phyloP scores from a whole-genome alignment of 2,797 vertebrate genomes.

The Heterohyrax brucei region DNA sequence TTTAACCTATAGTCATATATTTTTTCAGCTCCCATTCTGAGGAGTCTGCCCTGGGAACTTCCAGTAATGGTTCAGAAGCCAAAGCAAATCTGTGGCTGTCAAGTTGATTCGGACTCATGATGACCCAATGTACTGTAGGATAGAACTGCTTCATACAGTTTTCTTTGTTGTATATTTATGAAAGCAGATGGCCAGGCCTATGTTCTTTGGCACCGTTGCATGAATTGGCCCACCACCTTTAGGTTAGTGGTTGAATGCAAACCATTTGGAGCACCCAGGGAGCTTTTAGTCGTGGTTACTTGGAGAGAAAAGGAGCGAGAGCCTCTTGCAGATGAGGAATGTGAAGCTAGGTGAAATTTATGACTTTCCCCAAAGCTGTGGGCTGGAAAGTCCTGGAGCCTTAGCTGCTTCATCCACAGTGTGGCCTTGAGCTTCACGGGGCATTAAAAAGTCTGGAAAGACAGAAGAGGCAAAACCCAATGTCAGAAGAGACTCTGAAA shows the following conservation, averaged over 20 bases:
- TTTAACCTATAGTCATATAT: background rate
- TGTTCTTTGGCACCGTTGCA: background rate
- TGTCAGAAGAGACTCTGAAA: no score
- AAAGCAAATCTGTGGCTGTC: no score
- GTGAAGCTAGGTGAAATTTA: background rate
- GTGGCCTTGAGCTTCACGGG: background rate
- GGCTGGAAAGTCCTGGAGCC: background rate
- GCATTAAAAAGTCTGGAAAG: no score
- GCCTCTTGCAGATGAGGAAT: no score
- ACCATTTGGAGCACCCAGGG: background rate
- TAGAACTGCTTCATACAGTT: background rate
- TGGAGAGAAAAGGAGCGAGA: background rate
- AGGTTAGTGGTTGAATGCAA: background rate
- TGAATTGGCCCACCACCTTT: background rate
- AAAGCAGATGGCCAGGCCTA: background rate
- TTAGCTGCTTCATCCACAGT: fast-evolving
- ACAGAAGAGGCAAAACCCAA: no score
- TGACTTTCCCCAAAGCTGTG: background rate
- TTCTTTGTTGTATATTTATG: background rate
- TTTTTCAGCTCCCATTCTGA: background rate
- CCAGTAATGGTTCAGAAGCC: background rate
- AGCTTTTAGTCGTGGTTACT: background rate
- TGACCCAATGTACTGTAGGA: no score
- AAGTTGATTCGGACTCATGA: no score
- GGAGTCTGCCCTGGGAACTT: background rate